Base-by-base conservation (phyloP, 2,113 vertebrate species). In the Natator depressus region DNA sequence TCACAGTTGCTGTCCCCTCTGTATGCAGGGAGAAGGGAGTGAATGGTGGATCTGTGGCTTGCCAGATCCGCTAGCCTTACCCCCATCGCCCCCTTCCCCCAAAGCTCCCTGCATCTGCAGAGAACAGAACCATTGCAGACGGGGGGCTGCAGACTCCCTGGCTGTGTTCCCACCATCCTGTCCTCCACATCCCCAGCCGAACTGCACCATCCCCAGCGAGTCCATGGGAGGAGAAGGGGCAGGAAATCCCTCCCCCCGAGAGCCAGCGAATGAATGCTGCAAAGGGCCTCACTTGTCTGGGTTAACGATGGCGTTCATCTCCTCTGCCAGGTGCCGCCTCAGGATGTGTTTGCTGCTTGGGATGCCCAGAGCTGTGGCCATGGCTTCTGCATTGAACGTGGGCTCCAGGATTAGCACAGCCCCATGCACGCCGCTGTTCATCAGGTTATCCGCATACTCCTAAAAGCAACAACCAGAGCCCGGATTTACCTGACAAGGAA, bases 401-500 rank as follows among this genome's bases (percentile, higher is more conserved):
- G 99, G 98, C 82, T 99, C 99, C 38, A 99, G 98, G 54, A 99
- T 98, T 97, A 99, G 97, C 91, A 99, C 98, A 0, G 99, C 99
- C 0, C 99, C 99, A 0, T 99, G 99, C 31, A 99, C 98, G 0
- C 99, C 99, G 1, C 99, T 99, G 94, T 98, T 99, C 31, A 97
- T 97, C 78, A 99, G 98, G 94, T 93, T 98, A 90, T 99, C 99
- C 1, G 98, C 98, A 9, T 98, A 99, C 95, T 99, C 99, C 99
- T 99, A 93, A 6, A 86, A 49, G 85, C 53, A 78, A 6, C 24
- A 88, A 82, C 38, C 29, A 38, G 1, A 29, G 51, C 76, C 7
- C 25, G 22, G 89, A 12, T 13, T 78, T 29, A 78, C 42, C 72
- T 8, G 46, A 8, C 42, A 78, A 46, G 42, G 13, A 78, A 47